Evolutionary conservation across 92 coral and sea anemone species (phyloP).

Genomic region (Palythoa heliodiscus): DNA sequence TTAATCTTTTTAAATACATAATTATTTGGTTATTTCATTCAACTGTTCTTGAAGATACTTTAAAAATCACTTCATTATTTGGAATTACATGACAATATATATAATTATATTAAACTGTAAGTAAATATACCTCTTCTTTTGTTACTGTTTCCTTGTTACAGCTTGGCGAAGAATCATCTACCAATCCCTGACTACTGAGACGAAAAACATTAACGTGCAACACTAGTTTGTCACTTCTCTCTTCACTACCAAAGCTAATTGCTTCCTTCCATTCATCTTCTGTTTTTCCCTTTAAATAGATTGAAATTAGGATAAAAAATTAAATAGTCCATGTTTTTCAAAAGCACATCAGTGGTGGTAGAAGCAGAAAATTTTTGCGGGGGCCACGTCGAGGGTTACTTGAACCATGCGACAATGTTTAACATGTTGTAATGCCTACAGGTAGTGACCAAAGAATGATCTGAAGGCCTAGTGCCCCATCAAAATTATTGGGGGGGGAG

Average conservation of each 20-base stretch:
- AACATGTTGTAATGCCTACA: no score
- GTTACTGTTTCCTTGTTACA: background rate
- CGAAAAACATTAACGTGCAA: slow-evolving; percentile 24
- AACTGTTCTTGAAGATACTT: background rate
- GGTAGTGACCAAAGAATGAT: no score
- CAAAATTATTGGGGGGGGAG: no score
- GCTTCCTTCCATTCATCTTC: slow-evolving; percentile 46
- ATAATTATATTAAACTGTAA: background rate
- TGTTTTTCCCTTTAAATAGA: slow-evolving; percentile 10
- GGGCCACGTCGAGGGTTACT: no score
- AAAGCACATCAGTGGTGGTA: no score
- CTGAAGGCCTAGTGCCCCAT: no score
- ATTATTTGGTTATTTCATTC: no score
- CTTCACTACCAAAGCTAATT: slow-evolving; percentile 16
- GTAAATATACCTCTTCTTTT: background rate
- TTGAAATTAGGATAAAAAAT: background rate
- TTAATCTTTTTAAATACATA: no score
- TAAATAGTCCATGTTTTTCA: no score
- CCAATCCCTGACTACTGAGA: background rate
- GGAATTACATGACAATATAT: no score
- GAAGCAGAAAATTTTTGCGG: no score
- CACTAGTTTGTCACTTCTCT: slow-evolving; percentile 33
- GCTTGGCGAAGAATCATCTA: background rate
- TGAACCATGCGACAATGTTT: no score
- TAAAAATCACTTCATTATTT: background rate